phyloP scores from a whole-genome alignment of 1,140 invertebrate genomes.

The Zaprionus ornatus region DNA sequence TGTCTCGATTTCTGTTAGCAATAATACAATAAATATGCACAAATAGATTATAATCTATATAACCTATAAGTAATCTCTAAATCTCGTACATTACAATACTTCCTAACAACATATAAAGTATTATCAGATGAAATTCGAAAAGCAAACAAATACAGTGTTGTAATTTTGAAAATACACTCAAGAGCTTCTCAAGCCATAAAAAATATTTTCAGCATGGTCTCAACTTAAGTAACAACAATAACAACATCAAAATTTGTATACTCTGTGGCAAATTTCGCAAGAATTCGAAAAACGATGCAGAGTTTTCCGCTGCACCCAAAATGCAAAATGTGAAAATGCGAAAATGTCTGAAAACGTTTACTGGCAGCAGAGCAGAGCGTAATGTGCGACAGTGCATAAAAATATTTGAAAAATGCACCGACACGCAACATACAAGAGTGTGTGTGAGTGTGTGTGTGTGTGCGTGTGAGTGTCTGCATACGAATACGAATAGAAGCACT shows the following conservation, averaged over 20 bases:
- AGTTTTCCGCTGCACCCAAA: conserved; percentile 27
- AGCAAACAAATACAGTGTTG: not conserved
- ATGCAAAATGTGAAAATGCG: conserved; percentile 56
- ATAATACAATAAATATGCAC: no score
- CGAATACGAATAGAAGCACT: not conserved
- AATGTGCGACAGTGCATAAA: conserved; percentile 79
- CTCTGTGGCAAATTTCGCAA: conserved; percentile 16
- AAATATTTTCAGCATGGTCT: not conserved
- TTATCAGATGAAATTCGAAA: no score
- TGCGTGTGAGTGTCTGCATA: not conserved
- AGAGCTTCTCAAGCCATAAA: not conserved
- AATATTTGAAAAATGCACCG: conserved; percentile 75
- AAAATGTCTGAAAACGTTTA: not conserved
- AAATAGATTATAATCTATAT: no score
- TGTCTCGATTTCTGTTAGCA: no score
- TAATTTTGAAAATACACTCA: not conserved
- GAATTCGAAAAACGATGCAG: conserved; percentile 26
- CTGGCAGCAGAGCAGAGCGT: conserved; percentile 11
- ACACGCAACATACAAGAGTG: conserved; percentile 12
- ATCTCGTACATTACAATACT: no score
- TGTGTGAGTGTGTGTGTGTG: not conserved
- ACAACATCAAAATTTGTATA: conserved; percentile 19
- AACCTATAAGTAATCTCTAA: no score
- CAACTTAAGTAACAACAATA: no score
- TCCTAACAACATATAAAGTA: no score